These are phyloP conservation scores for Acleris laterana DNA, from an alignment of 2,888 invertebrate genomes.

Conservation along the genomic window DNA sequence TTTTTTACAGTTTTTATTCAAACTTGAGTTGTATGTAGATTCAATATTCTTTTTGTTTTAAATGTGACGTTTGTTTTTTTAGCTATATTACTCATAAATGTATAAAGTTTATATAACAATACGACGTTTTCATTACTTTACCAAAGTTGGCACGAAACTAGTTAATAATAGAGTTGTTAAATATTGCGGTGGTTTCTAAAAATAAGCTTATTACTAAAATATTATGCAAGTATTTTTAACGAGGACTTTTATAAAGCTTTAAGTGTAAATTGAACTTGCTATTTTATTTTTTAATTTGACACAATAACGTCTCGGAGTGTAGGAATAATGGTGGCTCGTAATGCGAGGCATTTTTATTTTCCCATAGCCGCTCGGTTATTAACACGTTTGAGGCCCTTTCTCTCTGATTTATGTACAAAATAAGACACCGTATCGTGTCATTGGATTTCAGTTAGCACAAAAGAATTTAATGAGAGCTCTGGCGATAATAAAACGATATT, in stretches of 20 bases:
- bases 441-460: slow-evolving; percentile 38
- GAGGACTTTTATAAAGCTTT: slow-evolving; percentile 11
- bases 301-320: slow-evolving; percentile 44
- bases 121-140: no score
- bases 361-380: slow-evolving; percentile 45
- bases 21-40: not conserved
- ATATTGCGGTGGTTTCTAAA: no score
- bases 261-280: slow-evolving; percentile 28
- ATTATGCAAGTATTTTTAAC: not conserved
- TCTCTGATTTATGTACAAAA: no score
- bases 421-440: no score
- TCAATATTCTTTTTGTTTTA: no score
- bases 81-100: no score
- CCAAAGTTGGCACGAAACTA: no score
- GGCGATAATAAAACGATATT: slow-evolving; percentile 59
- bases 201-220: no score
- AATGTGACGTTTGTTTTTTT: no score
- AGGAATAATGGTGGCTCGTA: slow-evolving; percentile 47
- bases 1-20: slow-evolving; percentile 6
- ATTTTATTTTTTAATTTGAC: slow-evolving; percentile 43
- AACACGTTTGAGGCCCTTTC: slow-evolving; percentile 37
- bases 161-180: no score
- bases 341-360: slow-evolving; percentile 42
- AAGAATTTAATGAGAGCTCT: slow-evolving; percentile 57
- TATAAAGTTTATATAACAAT: no score